Evolutionary conservation across 2,113 vertebrate species (phyloP).

Genomic region (Petroica traversi): DNA sequence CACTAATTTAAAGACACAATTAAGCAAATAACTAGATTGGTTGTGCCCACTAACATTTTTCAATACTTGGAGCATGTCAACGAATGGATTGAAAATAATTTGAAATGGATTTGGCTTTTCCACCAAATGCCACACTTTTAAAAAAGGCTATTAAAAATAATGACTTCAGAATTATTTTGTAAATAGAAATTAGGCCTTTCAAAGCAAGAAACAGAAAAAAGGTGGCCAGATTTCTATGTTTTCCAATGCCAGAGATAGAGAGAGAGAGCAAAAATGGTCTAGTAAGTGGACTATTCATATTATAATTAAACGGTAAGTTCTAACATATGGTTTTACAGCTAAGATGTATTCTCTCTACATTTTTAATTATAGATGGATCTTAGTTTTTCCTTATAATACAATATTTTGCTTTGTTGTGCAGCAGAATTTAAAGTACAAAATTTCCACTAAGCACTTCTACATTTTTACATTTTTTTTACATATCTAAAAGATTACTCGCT

Average conservation of each 20-base stretch:
- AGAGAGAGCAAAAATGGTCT: background rate
- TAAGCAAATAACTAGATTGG: background rate
- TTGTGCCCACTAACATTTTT: background rate
- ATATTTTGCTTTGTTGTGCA: background rate
- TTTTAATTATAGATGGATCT: background rate
- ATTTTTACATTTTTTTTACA: background rate
- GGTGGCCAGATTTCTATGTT: background rate
- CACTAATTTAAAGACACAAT: background rate
- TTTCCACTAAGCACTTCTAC: background rate
- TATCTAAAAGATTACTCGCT: background rate
- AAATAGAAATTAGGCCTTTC: background rate
- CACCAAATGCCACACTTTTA: background rate
- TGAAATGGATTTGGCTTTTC: background rate
- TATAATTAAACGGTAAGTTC: background rate
- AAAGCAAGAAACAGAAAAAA: background rate
- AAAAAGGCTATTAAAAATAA: background rate
- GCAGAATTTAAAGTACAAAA: background rate
- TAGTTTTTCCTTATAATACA: background rate
- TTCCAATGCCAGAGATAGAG: background rate
- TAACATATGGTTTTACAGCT: background rate
- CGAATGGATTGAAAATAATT: background rate
- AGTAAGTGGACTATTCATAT: background rate
- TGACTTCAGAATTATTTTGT: background rate
- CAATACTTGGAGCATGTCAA: background rate
- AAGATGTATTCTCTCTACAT: background rate